Evolutionary conservation across 2,113 vertebrate genomes (phyloP), one percentile per base, ranked within the genome.

Genomic region (Misgurnus mizolepis): DNA sequence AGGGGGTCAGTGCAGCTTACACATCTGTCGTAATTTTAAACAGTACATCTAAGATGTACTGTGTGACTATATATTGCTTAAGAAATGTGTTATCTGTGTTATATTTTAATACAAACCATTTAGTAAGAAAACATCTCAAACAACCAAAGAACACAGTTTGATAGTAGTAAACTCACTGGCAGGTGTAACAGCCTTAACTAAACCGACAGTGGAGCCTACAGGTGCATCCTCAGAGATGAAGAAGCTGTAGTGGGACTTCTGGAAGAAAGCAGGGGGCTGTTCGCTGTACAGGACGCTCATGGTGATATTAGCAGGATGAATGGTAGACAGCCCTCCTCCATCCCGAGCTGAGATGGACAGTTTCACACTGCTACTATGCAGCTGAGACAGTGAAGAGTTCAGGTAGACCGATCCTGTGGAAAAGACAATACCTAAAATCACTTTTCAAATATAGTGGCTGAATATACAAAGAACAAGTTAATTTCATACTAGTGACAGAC

Each of bases 321-420:
- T 64, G 4, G 95, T 92, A 11, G 82, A 60, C 76, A 93, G 85
- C 2, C 95, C 96, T 2, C 88, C 95, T 0, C 95, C 93, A 2
- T 99, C 97, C 56, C 7, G 85, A 0, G 96, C 96, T 43, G 89
- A 89, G 79, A 98, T 80, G 4, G 83, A 86, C 83, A 99, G 85
- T 39, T 86, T 87, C 27, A 96, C 73, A 0, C 78, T 92, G 69
- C 90, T 89, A 14, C 0, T 87, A 5, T 89, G 88, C 89, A 97
- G 76, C 12, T 93, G 92, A 60, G 87, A 88, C 61, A 99, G 90
- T 55, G 89, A 7, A 72, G 96, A 95, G 68, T 91, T 86, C 74
- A 97, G 88, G 85, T 93, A 95, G 82, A 99, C 90, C 82, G 90
- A 89, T 80, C 97, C 97, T 99, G 77, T 8, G 47, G 6, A 72